Conservation (phyloP, 2,797 vertebrate species). For the Halcyon badia region DNA sequence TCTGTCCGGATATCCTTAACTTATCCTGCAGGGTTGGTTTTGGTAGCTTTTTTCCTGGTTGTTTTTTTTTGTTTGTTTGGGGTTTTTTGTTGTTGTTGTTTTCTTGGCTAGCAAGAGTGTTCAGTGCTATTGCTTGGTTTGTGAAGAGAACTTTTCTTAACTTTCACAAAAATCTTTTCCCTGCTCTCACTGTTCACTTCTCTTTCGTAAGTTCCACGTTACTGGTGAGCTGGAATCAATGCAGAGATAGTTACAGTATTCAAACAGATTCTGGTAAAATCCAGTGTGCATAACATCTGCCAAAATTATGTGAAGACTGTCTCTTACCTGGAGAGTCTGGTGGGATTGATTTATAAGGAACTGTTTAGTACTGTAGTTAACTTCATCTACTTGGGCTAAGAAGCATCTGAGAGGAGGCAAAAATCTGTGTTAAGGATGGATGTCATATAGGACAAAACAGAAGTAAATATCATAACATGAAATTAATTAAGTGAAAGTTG, state of each 20-base stretch:
- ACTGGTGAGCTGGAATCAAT: neutral
- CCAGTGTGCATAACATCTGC: neutral
- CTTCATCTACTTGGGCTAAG: slow-evolving; percentile 75
- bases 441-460: slow-evolving; percentile 68
- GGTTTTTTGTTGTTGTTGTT: neutral
- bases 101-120: neutral
- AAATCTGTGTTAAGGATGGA: slow-evolving; percentile 49
- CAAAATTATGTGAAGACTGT: neutral
- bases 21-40: neutral
- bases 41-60: neutral
- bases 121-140: slow-evolving; percentile 5
- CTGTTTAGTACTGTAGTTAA: slow-evolving; percentile 64
- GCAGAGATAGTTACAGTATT: neutral
- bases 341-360: slow-evolving; percentile 70
- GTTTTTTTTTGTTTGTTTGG: neutral
- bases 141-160: slow-evolving; percentile 15
- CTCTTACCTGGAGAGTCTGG: neutral
- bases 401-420: slow-evolving; percentile 75
- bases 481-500: slow-evolving; percentile 79
- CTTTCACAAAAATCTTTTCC: neutral
- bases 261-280: neutral
- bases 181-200: neutral
- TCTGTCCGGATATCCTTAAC: neutral
- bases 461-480: slow-evolving; percentile 69
- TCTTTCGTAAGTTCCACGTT: neutral